Base-by-base conservation (phyloP, 2,888 invertebrate genomes). In the Ellobium chinense region DNA sequence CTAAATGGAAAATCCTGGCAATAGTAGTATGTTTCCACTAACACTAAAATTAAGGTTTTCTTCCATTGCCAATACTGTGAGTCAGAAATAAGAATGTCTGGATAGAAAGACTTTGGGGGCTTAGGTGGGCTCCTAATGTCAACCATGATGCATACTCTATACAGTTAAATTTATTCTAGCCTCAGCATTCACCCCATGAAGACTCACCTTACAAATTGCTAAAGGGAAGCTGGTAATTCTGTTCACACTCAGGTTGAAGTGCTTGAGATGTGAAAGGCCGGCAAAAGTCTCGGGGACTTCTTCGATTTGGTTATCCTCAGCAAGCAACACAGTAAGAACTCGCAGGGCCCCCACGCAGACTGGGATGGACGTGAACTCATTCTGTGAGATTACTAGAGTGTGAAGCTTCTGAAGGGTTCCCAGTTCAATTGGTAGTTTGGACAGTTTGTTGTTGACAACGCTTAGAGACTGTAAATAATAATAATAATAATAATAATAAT, bases 391-490 rank as follows among this genome's bases (percentile, higher is more conserved):
- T 65, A 87, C 82, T 24, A 92, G 81, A 18, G 88, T 90, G 69
- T 85, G 86, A 75, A 91, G 84, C 34, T 84, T 86, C 66, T 87
- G 87, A 39, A 92, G 72, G 81, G 90, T 90, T 78, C 87, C 89
- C 18, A 92, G 82, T 77, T 92, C 92, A 7, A 91, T 87, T 0
- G 92, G 91, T 58, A 92, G 85, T 62, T 83, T 80, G 7, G 85
- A 83, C 63, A 92, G 80, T 21, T 86, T 82, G 82, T 92, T 92
- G 65, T 89, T 88, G 54, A 86, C 72, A 31, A 91, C 81, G 82
- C 89, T 91, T 9, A 92, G 83, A n/a, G 58, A 56, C 80, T 80
- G 75, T 21, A 70, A 60, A 12, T 5, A 0, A 18, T 12, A 46
- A 46, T 18, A 46, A 46, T 46, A 46, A 46, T 46, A 46, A 46